Conservation (phyloP, 2,888 invertebrate genomes). For the Calliscelio sp. region DNA sequence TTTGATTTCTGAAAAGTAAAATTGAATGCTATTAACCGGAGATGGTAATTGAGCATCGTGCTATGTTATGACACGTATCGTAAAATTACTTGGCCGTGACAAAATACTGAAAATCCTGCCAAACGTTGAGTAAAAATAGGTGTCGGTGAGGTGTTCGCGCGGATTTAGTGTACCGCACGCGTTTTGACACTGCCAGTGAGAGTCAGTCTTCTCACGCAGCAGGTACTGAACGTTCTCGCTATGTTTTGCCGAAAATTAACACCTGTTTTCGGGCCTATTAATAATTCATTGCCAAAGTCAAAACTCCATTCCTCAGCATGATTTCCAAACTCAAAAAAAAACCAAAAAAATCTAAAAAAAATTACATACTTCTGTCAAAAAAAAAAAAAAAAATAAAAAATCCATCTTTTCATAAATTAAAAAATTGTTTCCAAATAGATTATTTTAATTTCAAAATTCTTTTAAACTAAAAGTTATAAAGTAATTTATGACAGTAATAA, state of each 20-base stretch:
- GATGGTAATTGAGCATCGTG: conserved; percentile 6
- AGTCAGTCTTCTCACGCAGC: conserved; percentile 46
- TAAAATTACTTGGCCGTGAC: conserved; percentile 56
- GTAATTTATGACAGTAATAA: no score
- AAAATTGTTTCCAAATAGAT: no score
- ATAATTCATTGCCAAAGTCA: conserved; percentile 53
- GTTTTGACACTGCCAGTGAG: conserved; percentile 65
- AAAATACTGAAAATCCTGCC: conserved; percentile 54
- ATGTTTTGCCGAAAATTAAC: conserved; percentile 42
- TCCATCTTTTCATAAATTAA: no score
- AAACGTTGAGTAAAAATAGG: conserved; percentile 66
- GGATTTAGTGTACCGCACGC: conserved; percentile 33
- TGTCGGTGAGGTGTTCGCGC: conserved; percentile 15
- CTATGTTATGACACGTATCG: conserved; percentile 35
- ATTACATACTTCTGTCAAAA: no score
- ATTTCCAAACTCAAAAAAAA: no score
- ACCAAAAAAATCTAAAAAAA: no score
- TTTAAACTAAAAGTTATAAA: no score
- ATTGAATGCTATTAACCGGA: no score
- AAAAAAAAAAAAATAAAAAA: no score
- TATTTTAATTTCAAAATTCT: no score
- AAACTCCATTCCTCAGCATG: not conserved
- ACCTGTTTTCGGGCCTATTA: conserved; percentile 52
- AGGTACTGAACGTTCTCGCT: conserved; percentile 40
- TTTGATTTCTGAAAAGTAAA: not conserved